phyloP scores from a whole-genome alignment of 2,888 invertebrate genomes.

The Microctonus brassicae region DNA sequence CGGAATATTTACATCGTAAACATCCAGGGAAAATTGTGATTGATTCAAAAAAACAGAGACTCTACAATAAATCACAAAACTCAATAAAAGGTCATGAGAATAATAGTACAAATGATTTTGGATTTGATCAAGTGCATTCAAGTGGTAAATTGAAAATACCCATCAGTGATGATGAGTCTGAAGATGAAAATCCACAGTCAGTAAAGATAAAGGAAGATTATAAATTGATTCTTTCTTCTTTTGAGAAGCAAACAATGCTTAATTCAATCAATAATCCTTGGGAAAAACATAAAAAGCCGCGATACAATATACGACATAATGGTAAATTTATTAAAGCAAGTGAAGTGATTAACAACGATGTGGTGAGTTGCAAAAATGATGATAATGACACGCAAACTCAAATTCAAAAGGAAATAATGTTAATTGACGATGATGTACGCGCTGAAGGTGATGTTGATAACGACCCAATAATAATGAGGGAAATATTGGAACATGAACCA shows the following conservation, averaged over 20 bases:
- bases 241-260: slow-evolving; percentile 31
- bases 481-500: slow-evolving; percentile 20
- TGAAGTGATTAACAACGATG: not conserved
- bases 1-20: slow-evolving; percentile 53
- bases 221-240: slow-evolving; percentile 36
- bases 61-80: slow-evolving; percentile 41
- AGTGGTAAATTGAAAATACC: slow-evolving; percentile 56
- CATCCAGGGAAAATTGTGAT: slow-evolving; percentile 50
- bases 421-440: slow-evolving; percentile 4
- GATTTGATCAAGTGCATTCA: slow-evolving; percentile 51
- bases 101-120: slow-evolving; percentile 49
- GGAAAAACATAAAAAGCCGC: not conserved
- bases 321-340: not conserved
- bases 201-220: slow-evolving; percentile 29
- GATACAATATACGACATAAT: slow-evolving; percentile 35
- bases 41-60: slow-evolving; percentile 47
- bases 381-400: slow-evolving; percentile 6
- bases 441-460: not conserved
- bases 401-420: not conserved
- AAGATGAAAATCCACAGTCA: slow-evolving; percentile 38
- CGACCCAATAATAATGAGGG: slow-evolving; percentile 5
- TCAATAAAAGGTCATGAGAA: not conserved
- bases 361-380: slow-evolving; percentile 10
- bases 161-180: slow-evolving; percentile 41
- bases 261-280: slow-evolving; percentile 20